Conservation (phyloP, 2,797 vertebrate species). For the Hybognathus amarus region DNA sequence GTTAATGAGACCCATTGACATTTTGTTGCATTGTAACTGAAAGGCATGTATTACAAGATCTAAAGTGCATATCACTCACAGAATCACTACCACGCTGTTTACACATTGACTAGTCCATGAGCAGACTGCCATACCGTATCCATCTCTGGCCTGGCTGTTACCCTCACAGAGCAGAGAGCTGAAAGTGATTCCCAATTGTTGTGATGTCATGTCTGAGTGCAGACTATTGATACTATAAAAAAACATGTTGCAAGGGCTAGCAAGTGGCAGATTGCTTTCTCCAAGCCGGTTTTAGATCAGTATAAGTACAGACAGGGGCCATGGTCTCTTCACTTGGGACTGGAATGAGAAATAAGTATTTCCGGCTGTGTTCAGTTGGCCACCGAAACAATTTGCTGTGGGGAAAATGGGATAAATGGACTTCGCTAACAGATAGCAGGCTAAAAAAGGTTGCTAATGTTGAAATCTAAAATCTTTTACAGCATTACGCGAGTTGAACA, state of each 20-base stretch:
- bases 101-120: conserved; percentile 29
- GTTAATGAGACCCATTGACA: conserved; percentile 10
- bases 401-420: conserved; percentile 77
- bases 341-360: conserved; percentile 85
- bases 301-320: conserved; percentile 81
- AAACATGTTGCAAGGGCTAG: conserved; percentile 74
- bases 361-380: conserved; percentile 82
- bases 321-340: conserved; percentile 79
- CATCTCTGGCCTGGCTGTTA: conserved; percentile 10
- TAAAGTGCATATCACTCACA: conserved; percentile 21
- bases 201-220: conserved; percentile 81
- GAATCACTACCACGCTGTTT: conserved; percentile 5
- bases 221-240: conserved; percentile 74
- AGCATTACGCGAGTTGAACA: conserved; percentile 27
- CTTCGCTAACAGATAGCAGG: conserved; percentile 47
- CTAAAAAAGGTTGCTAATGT: conserved; percentile 47
- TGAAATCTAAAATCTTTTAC: conserved; percentile 49
- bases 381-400: conserved; percentile 83
- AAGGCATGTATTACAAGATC: conserved; percentile 15
- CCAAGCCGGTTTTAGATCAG: conserved; percentile 65
- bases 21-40: conserved; percentile 28
- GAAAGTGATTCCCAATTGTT: conserved; percentile 75
- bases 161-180: conserved; percentile 62
- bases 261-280: conserved; percentile 80
- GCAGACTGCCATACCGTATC: not conserved